Base-by-base conservation (phyloP, 2,888 invertebrate species). In the Eudasyphora cyanicolor region DNA sequence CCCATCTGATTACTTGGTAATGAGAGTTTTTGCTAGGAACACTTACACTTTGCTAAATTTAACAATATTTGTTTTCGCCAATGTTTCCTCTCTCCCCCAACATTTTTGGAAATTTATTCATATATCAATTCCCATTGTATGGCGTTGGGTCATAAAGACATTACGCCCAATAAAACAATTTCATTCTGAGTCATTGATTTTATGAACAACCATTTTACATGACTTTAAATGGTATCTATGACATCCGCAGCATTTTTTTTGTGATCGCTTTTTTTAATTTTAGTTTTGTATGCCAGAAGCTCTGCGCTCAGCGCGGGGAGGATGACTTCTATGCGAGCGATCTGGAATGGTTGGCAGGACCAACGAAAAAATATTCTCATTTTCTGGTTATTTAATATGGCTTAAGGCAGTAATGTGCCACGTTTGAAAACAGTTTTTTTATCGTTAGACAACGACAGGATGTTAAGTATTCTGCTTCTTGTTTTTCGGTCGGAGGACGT, bases 161-260 rank as follows among this genome's bases (percentile, higher is more conserved):
- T 89, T 89, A 88, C 87, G 89, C 88, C 84, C 87, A 88, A 90
- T 90, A 89, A 90, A 89, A 89, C 88, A 90, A 90, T 90, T 89
- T 88, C 86, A 86, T 87, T 87, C 69, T 82, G 80, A 71, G 57
- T 83, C 86, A 87, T 85, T 86, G 85, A 85, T 78, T 84, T 76
- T 64, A 73, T 17, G 38, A 73, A 42, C 24, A 67, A n/a, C 10
- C 21, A 75, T 71, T 69, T 60, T 73, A 82, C 51, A 49, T 8
- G 45, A 69, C 49, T 75, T 82, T 74, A 35, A 67, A 38, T 29
- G 14, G 51, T 49, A 69, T 24, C 5, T 24, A 67, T 24, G 67
- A 42, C 67, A 38, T 67, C 67, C 67, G 64, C 38, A 35, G 29
- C 10, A 10, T 35, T 21, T 32, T 6, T 7, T 32, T 60, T 29